These are phyloP conservation scores for Porites lobata DNA, from an alignment of 92 coral and sea anemone species.

Conservation along the genomic window DNA sequence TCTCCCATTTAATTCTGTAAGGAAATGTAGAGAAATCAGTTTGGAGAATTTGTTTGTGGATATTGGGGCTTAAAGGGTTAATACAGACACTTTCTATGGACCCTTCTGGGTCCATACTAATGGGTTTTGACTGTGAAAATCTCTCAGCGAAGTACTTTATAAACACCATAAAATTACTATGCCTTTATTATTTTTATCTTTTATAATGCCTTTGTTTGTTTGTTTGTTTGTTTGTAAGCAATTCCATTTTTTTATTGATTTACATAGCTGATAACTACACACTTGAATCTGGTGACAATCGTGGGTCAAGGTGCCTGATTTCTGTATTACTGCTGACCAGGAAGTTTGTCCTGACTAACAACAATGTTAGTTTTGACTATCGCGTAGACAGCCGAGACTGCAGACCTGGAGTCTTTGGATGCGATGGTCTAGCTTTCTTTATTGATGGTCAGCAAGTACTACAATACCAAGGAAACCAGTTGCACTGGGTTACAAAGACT, in stretches of 20 bases:
- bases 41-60: too few species aligned
- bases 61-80: too few species aligned
- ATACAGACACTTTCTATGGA: too few species aligned
- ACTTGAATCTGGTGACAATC: constrained; percentile 85
- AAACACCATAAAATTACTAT: too few species aligned
- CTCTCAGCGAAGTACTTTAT: too few species aligned
- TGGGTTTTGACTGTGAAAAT: too few species aligned
- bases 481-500: constrained; percentile 63
- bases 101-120: too few species aligned
- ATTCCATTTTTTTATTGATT: background rate
- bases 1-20: too few species aligned
- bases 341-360: constrained; percentile 65
- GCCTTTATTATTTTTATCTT: too few species aligned
- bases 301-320: constrained; percentile 68
- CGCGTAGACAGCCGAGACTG: constrained; percentile 83
- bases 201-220: too few species aligned
- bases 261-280: constrained; percentile 68
- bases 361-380: constrained; percentile 71
- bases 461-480: constrained; percentile 47
- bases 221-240: background rate
- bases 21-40: too few species aligned
- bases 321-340: constrained; percentile 68
- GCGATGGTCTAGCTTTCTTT: constrained; percentile 85
- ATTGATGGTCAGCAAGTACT: constrained; percentile 60
- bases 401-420: constrained; percentile 64